phyloP scores from a whole-genome alignment of 2,888 invertebrate species.

The Nasonovia ribisnigri region DNA sequence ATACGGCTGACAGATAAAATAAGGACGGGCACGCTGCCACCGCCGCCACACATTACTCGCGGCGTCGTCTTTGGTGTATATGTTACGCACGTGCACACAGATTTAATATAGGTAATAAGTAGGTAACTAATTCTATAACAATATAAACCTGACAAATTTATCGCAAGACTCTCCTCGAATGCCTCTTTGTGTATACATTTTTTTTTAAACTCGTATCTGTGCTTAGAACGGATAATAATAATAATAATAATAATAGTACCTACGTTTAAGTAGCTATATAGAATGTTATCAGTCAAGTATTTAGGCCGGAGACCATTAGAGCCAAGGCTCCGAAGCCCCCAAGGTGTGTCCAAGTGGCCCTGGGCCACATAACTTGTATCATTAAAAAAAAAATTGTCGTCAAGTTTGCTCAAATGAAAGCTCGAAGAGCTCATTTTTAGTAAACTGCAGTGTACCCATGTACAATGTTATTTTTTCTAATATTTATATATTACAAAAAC shows the following conservation, averaged over 20 bases:
- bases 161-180: not conserved
- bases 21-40: conserved; percentile 3
- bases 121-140: not conserved
- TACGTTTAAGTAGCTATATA: not conserved
- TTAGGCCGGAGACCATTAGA: not conserved
- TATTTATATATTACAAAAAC: not conserved
- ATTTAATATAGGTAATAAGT: not conserved
- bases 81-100: not conserved
- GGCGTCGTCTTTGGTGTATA: not conserved
- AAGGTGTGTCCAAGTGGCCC: not conserved
- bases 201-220: not conserved
- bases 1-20: not conserved
- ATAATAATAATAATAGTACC: not conserved
- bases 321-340: not conserved
- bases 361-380: not conserved
- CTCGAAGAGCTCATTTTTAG: not conserved
- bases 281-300: not conserved
- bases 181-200: not conserved
- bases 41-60: not conserved
- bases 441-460: not conserved
- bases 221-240: not conserved
- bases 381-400: not conserved
- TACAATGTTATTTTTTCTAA: not conserved
- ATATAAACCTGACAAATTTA: conserved; percentile 44
- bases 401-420: not conserved